These are phyloP conservation scores for Lamprologus ornatipinnis DNA, from an alignment of 2,113 vertebrate genomes.

Conservation along the genomic window DNA sequence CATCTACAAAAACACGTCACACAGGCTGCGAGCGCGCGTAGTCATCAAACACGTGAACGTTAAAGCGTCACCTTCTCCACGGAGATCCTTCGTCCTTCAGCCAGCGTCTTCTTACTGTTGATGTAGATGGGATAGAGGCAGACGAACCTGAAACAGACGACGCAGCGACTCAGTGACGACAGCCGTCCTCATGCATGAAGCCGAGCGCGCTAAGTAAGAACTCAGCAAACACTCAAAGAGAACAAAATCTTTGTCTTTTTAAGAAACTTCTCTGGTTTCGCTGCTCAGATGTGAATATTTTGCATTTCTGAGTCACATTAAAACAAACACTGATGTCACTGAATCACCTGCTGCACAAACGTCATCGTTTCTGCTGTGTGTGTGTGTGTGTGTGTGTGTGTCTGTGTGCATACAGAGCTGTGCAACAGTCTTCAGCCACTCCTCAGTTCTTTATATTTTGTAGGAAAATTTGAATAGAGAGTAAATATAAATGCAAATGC, in stretches of 20 bases:
- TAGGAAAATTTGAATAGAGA: not conserved
- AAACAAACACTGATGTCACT: not conserved
- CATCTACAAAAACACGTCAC: rapidly evolving
- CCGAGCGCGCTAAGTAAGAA: not conserved
- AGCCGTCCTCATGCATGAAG: not conserved
- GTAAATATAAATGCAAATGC: not conserved
- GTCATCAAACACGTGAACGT: not conserved
- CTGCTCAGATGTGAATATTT: not conserved
- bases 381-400: not conserved
- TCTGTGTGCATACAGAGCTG: not conserved
- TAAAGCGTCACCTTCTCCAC: conserved; percentile 77
- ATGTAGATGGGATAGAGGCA: conserved; percentile 93
- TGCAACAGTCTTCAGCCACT: not conserved
- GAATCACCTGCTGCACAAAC: not conserved
- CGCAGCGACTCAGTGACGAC: not conserved
- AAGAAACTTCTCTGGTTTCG: not conserved
- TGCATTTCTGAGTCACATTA: not conserved
- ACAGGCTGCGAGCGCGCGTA: not conserved
- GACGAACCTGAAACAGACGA: conserved; percentile 77
- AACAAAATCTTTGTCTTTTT: not conserved
- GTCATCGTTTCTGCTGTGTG: rapidly evolving
- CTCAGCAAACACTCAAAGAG: rapidly evolving
- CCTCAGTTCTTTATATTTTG: not conserved
- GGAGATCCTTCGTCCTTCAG: conserved; percentile 89
- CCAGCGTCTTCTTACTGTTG: conserved; percentile 96